Evolutionary conservation across 2,797 vertebrate genomes (phyloP), one percentile per base, ranked within the genome.

Genomic region (Octomys mimax): DNA sequence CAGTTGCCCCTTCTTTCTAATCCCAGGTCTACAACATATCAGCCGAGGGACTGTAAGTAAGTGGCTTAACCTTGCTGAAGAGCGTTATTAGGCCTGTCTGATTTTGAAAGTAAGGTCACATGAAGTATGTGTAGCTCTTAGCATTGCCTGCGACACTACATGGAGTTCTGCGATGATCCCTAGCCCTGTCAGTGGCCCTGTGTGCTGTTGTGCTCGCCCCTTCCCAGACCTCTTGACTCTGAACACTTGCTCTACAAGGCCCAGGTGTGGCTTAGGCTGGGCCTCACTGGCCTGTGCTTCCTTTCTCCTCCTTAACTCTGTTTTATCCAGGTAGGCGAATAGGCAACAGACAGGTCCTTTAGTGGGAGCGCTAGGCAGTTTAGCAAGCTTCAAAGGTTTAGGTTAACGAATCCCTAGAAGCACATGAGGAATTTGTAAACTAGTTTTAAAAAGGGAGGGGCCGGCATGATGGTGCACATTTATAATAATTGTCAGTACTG

Each of bases 101-200:
- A 85, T 91, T 95, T 39, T 96, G 66, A 94, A 93, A 94, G 61
- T 33, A 52, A 77, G 81, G 77, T 10, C 78, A 46, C 79, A 28
- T 64, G 39, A 73, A 68, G 26, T 8, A 31, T 68, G 0, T 59
- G 42, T 77, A 73, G 49, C 14, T 39, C 13, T 26, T 33, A 66
- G 57, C 57, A 85, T 46, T 82, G 31, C 42, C 71, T 89, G 1
- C n/a, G 9, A 73, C 36, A 18, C 5, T 92, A 90, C 89, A n/a
- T 16, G 33, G 18, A 92, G 31, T 36, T 33, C 18, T 0, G 5
- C 28, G 71, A 26, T 78, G 33, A 49, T 85, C 36, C 46, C 42
- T 71, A 42, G 49, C 21, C 78, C 36, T 75, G 28, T 49, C 49
- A 70, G 0, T 36, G 46, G 33, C n/a, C 24, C 36, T 39, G 21